A percentile compares a stretch with the other conserved stretches of the same genome.
These are phyloP conservation scores for Aphidius ervi DNA, from an alignment of 1,140 invertebrate species.

Conservation along the genomic window DNA sequence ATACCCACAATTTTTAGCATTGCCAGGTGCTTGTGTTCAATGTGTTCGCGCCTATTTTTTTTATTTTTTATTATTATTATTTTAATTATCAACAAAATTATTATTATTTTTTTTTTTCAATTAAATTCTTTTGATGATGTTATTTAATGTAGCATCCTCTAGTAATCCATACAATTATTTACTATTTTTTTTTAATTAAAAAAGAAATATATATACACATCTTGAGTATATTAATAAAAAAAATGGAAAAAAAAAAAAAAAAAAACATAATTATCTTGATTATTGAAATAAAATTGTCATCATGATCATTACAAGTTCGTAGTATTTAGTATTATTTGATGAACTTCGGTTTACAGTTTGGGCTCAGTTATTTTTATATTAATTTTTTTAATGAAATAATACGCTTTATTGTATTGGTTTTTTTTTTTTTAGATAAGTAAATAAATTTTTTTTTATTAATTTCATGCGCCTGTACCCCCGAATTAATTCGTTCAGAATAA, in stretches of 20 bases:
- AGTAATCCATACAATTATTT: not conserved
- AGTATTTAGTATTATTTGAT: constrained; percentile 5
- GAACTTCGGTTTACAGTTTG: constrained; percentile 25
- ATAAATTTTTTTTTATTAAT: not conserved
- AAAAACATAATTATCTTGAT: no score
- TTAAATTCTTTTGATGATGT: no score
- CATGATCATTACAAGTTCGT: constrained; percentile 1
- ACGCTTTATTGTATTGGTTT: constrained; percentile 1
- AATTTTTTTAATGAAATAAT: not conserved
- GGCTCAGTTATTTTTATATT: constrained; percentile 12
- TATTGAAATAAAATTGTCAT: no score
- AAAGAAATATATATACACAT: no score
- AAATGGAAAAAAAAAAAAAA: no score
- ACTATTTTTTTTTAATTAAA: not conserved
- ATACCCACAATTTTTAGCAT: constrained; percentile 48
- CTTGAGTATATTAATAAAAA: no score
- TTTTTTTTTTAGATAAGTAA: constrained; percentile 3
- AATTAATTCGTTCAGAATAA: no score
- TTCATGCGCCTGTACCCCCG: not conserved
- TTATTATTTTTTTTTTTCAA: constrained; percentile 7
- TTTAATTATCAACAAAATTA: not conserved
- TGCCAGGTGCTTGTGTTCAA: constrained; percentile 46
- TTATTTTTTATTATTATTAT: not conserved
- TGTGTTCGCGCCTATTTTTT: constrained; percentile 30
- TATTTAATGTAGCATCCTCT: not conserved